Conservation (phyloP, 2,888 invertebrate species). For the Idaea dimidiata region DNA sequence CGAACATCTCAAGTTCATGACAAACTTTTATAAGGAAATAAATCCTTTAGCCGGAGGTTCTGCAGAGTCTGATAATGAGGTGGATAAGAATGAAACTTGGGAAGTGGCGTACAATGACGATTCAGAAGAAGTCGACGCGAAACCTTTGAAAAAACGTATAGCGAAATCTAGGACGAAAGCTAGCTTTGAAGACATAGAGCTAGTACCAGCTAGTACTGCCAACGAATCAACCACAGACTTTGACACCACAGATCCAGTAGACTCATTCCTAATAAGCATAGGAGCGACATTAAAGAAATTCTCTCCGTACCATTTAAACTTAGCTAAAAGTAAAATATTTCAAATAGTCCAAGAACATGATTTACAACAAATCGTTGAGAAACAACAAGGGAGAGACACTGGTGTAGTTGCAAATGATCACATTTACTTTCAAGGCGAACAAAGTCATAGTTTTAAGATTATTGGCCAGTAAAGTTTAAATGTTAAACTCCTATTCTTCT, state of each 20-base stretch:
- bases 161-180: slow-evolving; percentile 38
- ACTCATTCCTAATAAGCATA: slow-evolving; percentile 66
- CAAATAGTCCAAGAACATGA: slow-evolving; percentile 72
- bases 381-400: slow-evolving; percentile 39
- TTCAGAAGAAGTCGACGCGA: slow-evolving; percentile 39
- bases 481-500: too few species aligned
- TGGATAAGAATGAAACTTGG: slow-evolving; percentile 29
- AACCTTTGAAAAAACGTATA: slow-evolving; percentile 33
- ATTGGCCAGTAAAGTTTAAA: slow-evolving; percentile 6
- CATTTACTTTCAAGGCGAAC: slow-evolving; percentile 24
- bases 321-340: slow-evolving; percentile 74
- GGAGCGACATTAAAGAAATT: slow-evolving; percentile 68
- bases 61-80: slow-evolving; percentile 38
- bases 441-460: not conserved
- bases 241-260: slow-evolving; percentile 62
- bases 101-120: slow-evolving; percentile 36
- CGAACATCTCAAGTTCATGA: slow-evolving; percentile 58
- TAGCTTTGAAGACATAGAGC: slow-evolving; percentile 29
- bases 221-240: slow-evolving; percentile 46
- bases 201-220: slow-evolving; percentile 34
- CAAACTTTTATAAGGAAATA: slow-evolving; percentile 61
- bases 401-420: slow-evolving; percentile 37
- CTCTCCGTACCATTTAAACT: slow-evolving; percentile 67
- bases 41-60: slow-evolving; percentile 28
- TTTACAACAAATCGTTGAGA: slow-evolving; percentile 69